Conservation (phyloP, 2,888 invertebrate species). For the Salticus scenicus region DNA sequence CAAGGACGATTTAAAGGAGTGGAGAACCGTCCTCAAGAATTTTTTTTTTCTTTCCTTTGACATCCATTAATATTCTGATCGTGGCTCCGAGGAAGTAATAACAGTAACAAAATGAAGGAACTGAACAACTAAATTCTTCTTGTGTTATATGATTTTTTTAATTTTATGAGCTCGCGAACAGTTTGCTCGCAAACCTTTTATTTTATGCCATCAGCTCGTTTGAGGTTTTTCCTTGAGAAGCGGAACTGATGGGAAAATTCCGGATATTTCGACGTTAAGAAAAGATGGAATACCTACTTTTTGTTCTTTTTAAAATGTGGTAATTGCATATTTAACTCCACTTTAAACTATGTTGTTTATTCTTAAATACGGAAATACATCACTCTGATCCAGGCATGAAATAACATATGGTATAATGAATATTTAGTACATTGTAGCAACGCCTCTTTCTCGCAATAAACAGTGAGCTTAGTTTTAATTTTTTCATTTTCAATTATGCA, state of each 20-base stretch:
- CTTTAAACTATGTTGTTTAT: neutral
- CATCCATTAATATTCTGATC: conserved; percentile 28
- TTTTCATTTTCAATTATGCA: neutral
- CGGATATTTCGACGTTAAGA: neutral
- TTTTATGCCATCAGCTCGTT: conserved; percentile 9
- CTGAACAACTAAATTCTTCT: conserved; percentile 10
- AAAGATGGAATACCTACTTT: neutral
- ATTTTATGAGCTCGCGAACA: conserved; percentile 25
- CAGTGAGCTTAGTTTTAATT: neutral
- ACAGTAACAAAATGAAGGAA: conserved; percentile 2
- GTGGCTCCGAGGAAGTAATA: neutral
- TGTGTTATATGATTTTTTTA: conserved; percentile 22
- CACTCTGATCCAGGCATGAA: neutral
- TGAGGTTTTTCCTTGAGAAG: conserved; percentile 29
- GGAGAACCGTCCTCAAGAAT: conserved; percentile 18
- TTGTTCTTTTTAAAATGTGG: neutral
- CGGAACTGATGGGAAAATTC: conserved; percentile 26
- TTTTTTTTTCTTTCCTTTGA: conserved; percentile 3
- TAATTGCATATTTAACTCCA: conserved; percentile 16
- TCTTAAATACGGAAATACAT: neutral
- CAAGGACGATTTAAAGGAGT: conserved; percentile 30
- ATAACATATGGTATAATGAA: neutral
- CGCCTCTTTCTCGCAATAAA: neutral
- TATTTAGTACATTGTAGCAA: neutral
- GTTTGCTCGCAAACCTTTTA: conserved; percentile 5